Evolutionary conservation across 2,797 vertebrate genomes (phyloP).

Genomic region (Galago senegalensis): DNA sequence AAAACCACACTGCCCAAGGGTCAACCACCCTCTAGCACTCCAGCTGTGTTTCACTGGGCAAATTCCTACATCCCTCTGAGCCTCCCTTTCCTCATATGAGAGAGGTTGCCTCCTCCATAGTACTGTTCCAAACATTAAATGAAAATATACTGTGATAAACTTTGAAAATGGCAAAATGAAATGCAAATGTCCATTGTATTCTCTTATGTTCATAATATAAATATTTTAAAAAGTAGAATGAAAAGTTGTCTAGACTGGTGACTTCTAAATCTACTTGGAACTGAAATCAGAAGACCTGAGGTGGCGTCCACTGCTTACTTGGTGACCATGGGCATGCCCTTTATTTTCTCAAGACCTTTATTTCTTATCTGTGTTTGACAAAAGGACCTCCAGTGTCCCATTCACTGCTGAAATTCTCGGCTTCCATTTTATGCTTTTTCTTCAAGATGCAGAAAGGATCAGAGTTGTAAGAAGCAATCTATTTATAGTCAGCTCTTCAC

Average conservation of each 20-base stretch:
- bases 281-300: background rate
- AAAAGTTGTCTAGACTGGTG: background rate
- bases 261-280: conserved; percentile 12
- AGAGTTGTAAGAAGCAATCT: conserved; percentile 61
- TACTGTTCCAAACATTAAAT: background rate
- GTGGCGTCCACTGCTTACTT: background rate
- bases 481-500: conserved; percentile 69
- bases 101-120: background rate
- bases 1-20: background rate
- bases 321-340: background rate
- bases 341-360: conserved; percentile 1
- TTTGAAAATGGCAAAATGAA: conserved; percentile 37
- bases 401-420: conserved; percentile 13
- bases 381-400: background rate
- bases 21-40: background rate
- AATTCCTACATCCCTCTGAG: background rate
- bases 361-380: conserved; percentile 46
- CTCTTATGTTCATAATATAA: conserved; percentile 12
- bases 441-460: conserved; percentile 59
- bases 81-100: background rate
- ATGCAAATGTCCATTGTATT: background rate
- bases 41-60: background rate
- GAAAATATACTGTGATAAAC: background rate
- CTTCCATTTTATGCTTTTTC: conserved; percentile 58
- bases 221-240: background rate